phyloP scores from a whole-genome alignment of 2,113 vertebrate genomes.

The Rhineura floridana region DNA sequence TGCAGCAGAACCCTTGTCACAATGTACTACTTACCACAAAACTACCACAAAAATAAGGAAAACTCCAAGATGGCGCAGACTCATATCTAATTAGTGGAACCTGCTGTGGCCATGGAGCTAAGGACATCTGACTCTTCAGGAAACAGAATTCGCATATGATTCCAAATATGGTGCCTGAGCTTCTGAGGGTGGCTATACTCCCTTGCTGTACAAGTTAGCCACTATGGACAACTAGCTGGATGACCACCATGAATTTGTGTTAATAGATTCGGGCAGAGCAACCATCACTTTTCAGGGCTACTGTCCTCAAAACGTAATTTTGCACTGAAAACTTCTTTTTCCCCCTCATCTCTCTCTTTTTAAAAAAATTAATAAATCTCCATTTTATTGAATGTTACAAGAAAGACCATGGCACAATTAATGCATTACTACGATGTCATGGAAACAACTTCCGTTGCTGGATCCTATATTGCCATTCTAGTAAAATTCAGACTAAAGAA shows the following conservation, averaged over 20 bases:
- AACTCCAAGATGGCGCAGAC: background rate
- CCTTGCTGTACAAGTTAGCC: background rate
- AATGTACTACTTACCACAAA: conserved; percentile 66
- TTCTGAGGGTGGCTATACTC: background rate
- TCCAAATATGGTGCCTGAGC: too few relatives aligned
- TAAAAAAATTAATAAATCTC: background rate
- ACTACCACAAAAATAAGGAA: conserved; percentile 32
- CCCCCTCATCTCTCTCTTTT: too few relatives aligned
- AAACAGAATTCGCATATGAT: background rate
- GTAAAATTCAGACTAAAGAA: background rate
- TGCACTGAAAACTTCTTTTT: background rate
- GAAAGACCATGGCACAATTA: background rate
- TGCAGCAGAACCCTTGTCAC: conserved; percentile 41
- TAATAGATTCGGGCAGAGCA: background rate
- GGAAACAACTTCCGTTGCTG: too few relatives aligned
- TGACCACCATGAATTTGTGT: background rate
- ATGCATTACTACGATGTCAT: background rate
- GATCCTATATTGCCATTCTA: background rate
- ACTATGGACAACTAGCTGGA: background rate
- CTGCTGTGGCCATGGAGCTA: accelerated
- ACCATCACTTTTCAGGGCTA: background rate
- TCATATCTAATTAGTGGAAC: background rate
- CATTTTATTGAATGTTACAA: background rate
- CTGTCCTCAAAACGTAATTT: background rate
- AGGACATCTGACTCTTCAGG: background rate